phyloP scores from a whole-genome alignment of 2,797 vertebrate species.

The Pelodytes ibericus region DNA sequence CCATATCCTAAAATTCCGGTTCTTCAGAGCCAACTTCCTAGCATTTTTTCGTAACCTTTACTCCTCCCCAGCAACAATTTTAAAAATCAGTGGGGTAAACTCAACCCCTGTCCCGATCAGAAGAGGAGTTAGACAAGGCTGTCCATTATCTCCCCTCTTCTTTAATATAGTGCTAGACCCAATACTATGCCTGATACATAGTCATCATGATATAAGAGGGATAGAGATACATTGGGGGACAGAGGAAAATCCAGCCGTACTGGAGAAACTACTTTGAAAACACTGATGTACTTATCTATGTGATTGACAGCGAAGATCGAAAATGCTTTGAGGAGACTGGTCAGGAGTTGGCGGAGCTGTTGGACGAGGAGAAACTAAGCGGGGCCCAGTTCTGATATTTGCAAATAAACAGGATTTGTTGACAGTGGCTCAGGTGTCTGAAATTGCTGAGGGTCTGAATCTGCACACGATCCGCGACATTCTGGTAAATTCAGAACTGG shows the following conservation, averaged over 20 bases:
- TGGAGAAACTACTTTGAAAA: conserved; percentile 99
- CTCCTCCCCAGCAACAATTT: too few relatives aligned
- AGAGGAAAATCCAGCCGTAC: conserved; percentile 97
- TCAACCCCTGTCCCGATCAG: too few relatives aligned
- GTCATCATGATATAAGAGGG: too few relatives aligned
- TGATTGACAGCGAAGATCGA: conserved; percentile 98
- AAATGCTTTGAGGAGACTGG: conserved; percentile 99
- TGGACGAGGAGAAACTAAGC: conserved; percentile 96
- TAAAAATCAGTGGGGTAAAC: too few relatives aligned
- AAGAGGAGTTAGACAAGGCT: too few relatives aligned
- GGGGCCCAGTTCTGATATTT: conserved; percentile 93
- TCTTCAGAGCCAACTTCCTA: too few relatives aligned
- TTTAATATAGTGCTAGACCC: too few relatives aligned
- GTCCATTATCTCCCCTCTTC: too few relatives aligned
- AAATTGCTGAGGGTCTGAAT: conserved; percentile 97
- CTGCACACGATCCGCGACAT: conserved; percentile 96
- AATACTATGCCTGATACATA: too few relatives aligned
- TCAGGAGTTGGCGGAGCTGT: conserved; percentile 94
- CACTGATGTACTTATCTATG: conserved; percentile 97
- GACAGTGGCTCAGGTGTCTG: conserved; percentile 94
- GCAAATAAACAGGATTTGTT: conserved; percentile 98
- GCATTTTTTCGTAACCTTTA: too few relatives aligned
- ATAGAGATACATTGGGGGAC: conserved; percentile 97
- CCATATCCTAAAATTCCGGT: too few relatives aligned
- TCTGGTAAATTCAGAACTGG: conserved; percentile 99